Evolutionary conservation across 2,888 invertebrate species (phyloP).

Genomic region (Theretra japonica): DNA sequence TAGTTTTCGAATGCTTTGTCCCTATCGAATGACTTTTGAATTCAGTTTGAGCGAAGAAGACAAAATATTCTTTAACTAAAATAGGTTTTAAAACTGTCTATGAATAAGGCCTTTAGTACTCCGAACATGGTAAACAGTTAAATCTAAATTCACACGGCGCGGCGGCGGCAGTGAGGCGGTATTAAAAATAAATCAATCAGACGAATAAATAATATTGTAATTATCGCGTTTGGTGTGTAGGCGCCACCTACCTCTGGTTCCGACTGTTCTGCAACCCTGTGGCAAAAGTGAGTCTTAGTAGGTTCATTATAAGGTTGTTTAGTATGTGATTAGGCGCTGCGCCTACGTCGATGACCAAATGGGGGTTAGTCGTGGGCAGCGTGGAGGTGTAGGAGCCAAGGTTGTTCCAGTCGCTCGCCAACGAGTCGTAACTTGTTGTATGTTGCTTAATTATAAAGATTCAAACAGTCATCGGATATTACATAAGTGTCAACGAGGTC

Average conservation of each 20-base stretch:
- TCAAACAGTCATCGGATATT: constrained; percentile 60
- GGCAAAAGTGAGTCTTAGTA: constrained; percentile 71
- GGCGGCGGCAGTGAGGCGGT: background rate
- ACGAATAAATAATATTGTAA: constrained; percentile 59
- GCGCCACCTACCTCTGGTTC: constrained; percentile 68
- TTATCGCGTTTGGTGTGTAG: constrained; percentile 69
- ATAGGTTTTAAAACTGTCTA: no score
- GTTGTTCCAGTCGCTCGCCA: constrained; percentile 78
- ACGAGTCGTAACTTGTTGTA: constrained; percentile 72
- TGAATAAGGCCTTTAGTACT: no score
- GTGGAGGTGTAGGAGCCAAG: constrained; percentile 82
- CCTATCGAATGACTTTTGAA: no score
- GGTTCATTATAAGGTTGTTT: constrained; percentile 79
- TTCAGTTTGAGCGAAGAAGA: no score
- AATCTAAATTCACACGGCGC: background rate
- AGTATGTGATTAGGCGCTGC: constrained; percentile 74
- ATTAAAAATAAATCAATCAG: constrained; percentile 35
- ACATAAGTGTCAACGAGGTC: constrained; percentile 43
- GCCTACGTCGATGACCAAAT: constrained; percentile 82
- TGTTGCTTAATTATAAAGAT: constrained; percentile 78
- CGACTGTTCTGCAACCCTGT: constrained; percentile 73
- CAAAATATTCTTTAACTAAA: no score
- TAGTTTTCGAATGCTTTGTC: no score
- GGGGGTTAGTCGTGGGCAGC: constrained; percentile 81
- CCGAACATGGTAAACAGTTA: background rate